A percentile compares a stretch with the other conserved stretches of the same genome.
Conservation (phyloP, 2,797 vertebrate genomes). For the Danio aesculapii region DNA sequence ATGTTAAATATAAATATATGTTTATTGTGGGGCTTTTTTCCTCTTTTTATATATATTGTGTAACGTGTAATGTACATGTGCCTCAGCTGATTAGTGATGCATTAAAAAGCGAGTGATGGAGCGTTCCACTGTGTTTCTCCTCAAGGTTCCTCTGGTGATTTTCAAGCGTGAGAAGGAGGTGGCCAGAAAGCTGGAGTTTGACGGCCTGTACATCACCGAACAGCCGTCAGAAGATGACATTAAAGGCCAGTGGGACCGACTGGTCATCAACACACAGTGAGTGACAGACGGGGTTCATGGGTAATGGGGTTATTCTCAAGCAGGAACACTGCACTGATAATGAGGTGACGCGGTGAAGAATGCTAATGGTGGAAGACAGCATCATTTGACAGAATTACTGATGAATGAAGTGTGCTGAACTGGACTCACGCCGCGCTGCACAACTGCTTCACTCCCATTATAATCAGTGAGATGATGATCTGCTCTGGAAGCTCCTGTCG, state of each 20-base stretch:
- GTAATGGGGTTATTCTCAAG: background rate
- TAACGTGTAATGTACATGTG: too few species aligned
- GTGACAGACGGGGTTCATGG: constrained; percentile 42
- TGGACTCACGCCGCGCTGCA: background rate
- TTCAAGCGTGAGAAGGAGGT: constrained; percentile 88
- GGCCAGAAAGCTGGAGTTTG: constrained; percentile 86
- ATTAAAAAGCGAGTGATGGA: background rate
- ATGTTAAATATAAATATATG: too few species aligned
- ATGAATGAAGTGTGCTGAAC: background rate
- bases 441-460: background rate
- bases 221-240: constrained; percentile 88
- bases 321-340: background rate
- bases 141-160: constrained; percentile 84
- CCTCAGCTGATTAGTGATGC: too few species aligned
- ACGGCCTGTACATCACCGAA: constrained; percentile 86
- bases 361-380: background rate
- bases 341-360: background rate
- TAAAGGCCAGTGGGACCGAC: constrained; percentile 87
- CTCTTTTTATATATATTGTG: too few species aligned
- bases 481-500: background rate
- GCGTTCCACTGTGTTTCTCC: background rate
- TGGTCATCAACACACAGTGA: constrained; percentile 88
- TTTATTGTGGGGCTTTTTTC: too few species aligned
- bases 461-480: background rate
- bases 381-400: background rate